These are phyloP conservation scores for Platypus cylindrus DNA, from an alignment of 2,888 invertebrate genomes.

Conservation along the genomic window DNA sequence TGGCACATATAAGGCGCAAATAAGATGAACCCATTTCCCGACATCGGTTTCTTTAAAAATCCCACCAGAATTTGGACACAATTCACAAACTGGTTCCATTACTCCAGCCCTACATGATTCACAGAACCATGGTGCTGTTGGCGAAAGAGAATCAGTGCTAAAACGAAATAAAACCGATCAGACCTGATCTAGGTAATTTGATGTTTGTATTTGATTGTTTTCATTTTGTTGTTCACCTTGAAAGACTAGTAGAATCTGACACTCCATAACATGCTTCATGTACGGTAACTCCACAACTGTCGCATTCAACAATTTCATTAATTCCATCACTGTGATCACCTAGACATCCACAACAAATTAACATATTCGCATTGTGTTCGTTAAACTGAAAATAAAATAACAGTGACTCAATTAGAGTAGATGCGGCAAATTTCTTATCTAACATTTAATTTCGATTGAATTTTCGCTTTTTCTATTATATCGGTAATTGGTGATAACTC, in stretches of 20 bases:
- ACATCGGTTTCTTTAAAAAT: constrained; percentile 95
- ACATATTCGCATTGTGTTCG: constrained; percentile 44
- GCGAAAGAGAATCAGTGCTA: constrained; percentile 86
- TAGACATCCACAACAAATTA: constrained; percentile 86
- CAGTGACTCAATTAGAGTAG: constrained; percentile 5
- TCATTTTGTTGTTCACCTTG: no score
- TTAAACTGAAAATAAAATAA: constrained; percentile 19
- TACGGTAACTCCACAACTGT: constrained; percentile 90
- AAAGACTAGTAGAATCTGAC: constrained; percentile 79
- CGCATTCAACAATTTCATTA: constrained; percentile 96
- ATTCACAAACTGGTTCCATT: constrained; percentile 79
- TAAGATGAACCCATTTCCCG: constrained; percentile 93
- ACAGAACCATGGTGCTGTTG: constrained; percentile 99
- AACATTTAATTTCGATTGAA: constrained; percentile 26
- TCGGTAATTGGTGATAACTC: constrained; percentile 38
- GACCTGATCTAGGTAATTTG: no score
- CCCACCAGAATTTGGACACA: constrained; percentile 86
- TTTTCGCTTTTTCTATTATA: constrained; percentile 37
- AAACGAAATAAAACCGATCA: constrained; percentile 1
- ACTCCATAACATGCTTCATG: constrained; percentile 97
- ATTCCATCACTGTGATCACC: constrained; percentile 86
- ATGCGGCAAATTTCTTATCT: constrained; percentile 8
- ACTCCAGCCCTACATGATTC: constrained; percentile 77
- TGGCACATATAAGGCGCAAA: constrained; percentile 94
- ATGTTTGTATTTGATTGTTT: no score